These are phyloP conservation scores for Scaptomyza cyrtandrae DNA, from an alignment of 2,888 invertebrate species.

Conservation along the genomic window DNA sequence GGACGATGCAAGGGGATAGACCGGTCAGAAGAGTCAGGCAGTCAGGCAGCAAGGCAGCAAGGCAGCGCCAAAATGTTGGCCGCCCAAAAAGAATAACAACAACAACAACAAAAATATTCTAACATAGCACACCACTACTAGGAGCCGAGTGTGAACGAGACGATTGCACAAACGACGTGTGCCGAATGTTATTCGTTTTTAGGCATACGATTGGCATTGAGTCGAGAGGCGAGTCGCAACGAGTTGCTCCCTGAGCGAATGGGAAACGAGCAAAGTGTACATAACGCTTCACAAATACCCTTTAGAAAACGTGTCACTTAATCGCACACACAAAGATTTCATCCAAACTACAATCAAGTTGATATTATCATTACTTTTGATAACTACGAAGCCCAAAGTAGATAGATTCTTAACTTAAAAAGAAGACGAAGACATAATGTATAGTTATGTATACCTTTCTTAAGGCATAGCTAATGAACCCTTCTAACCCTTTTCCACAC, in stretches of 20 bases:
- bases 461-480: constrained; percentile 17
- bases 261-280: constrained; percentile 4
- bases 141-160: neutral
- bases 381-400: no score
- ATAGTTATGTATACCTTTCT: neutral
- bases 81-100: neutral
- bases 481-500: neutral
- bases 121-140: neutral
- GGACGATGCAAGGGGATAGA: constrained; percentile 30
- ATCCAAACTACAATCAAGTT: no score
- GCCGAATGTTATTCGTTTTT: constrained; percentile 19
- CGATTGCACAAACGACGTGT: neutral
- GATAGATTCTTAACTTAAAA: no score
- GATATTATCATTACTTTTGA: no score
- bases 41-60: constrained; percentile 8
- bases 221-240: constrained; percentile 57
- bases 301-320: neutral
- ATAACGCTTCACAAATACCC: constrained; percentile 20
- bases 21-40: constrained; percentile 23
- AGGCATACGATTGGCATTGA: constrained; percentile 32
- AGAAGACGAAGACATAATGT: no score
- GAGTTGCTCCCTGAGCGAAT: constrained; percentile 45
- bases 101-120: neutral
- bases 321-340: no score
- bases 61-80: neutral